These are phyloP conservation scores for Babyrousa celebensis DNA, from an alignment of 2,797 vertebrate species.

Conservation along the genomic window DNA sequence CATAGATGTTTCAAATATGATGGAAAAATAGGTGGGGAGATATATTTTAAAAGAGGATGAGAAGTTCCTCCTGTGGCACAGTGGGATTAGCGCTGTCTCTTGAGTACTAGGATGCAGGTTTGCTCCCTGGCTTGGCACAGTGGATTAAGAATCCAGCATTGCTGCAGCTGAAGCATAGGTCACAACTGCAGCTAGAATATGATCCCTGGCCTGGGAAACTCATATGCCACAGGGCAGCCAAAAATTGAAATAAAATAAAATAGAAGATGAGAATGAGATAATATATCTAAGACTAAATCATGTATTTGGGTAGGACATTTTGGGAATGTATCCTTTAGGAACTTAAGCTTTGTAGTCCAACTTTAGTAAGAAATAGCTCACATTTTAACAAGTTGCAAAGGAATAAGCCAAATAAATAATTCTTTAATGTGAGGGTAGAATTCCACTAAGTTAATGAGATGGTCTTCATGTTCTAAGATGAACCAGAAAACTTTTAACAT, in stretches of 20 bases:
- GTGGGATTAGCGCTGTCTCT: no score
- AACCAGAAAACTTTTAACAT: background rate
- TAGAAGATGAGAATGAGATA: background rate
- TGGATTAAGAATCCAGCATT: no score
- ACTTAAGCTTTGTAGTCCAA: background rate
- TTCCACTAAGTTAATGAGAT: background rate
- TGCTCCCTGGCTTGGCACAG: no score
- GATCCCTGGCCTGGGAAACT: no score
- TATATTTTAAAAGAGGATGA: background rate
- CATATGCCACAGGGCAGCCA: no score
- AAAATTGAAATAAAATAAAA: background rate
- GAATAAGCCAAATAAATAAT: background rate
- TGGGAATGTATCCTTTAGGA: background rate
- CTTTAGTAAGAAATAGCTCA: background rate
- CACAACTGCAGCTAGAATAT: no score
- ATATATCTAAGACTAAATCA: background rate
- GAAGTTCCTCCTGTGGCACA: background rate
- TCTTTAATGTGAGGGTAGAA: background rate
- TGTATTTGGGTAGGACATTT: background rate
- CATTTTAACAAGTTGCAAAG: background rate
- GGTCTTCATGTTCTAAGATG: background rate
- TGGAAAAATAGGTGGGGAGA: background rate
- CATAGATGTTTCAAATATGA: background rate
- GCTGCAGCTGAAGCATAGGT: no score
- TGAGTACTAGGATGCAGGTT: no score